A percentile compares a stretch with the other conserved stretches of the same genome.
phyloP scores from a whole-genome alignment of 2,888 invertebrate species.

The Ametastegia equiseti region DNA sequence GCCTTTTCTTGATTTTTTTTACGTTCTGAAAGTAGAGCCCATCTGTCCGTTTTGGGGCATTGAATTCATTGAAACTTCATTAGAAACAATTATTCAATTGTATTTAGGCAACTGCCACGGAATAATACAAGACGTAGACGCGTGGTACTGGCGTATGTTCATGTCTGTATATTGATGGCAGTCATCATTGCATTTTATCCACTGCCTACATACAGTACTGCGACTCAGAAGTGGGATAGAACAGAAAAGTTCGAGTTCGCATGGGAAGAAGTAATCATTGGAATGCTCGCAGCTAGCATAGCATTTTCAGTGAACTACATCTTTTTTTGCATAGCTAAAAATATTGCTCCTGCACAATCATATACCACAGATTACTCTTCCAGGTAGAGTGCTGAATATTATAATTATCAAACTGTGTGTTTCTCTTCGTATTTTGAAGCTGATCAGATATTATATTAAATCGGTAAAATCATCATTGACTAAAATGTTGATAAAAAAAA shows the following conservation, averaged over 20 bases:
- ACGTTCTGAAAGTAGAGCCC: background rate
- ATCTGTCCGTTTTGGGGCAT: background rate
- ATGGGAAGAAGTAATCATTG: constrained; percentile 32
- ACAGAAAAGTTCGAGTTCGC: background rate
- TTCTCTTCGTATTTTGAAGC: too few species aligned
- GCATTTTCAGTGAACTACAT: constrained; percentile 26
- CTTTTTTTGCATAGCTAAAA: constrained; percentile 13
- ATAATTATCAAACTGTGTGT: background rate
- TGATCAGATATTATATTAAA: background rate
- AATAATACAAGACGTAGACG: constrained; percentile 44
- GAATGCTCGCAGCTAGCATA: constrained; percentile 18
- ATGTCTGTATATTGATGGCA: constrained; percentile 38
- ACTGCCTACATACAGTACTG: background rate
- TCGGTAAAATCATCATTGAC: too few species aligned
- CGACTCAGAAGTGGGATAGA: background rate
- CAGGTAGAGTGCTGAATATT: constrained; percentile 13
- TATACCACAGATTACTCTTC: constrained; percentile 36
- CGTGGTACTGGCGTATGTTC: constrained; percentile 27
- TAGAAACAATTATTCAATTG: background rate
- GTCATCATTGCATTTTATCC: constrained; percentile 45
- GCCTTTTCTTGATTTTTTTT: background rate
- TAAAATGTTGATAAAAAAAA: background rate
- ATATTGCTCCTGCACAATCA: constrained; percentile 44
- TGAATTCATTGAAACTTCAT: background rate
- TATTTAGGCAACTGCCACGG: constrained; percentile 14